Evolutionary conservation across 2,797 vertebrate species (phyloP).

Genomic region (Gallirallus australis): DNA sequence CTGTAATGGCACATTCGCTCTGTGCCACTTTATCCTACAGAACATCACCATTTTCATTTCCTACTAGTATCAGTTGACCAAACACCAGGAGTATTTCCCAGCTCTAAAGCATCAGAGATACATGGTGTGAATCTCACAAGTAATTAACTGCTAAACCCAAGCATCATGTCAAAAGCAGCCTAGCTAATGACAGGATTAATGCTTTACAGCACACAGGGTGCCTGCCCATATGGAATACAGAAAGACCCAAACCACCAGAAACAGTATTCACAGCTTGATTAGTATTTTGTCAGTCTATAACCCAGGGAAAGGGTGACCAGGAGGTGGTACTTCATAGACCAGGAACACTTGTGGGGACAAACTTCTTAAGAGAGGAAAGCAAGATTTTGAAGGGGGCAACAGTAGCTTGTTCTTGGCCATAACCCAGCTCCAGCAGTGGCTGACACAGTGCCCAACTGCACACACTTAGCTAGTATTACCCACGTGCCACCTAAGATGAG

Average conservation of each 20-base stretch:
- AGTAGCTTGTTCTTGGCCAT: background rate
- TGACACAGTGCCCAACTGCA: rapidly evolving
- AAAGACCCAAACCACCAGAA: background rate
- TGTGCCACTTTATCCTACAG: background rate
- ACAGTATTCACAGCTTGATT: background rate
- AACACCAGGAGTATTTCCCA: background rate
- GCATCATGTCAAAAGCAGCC: background rate
- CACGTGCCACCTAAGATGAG: rapidly evolving
- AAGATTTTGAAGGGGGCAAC: background rate
- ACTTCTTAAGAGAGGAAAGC: background rate
- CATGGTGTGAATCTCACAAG: rapidly evolving
- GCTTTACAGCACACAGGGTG: background rate
- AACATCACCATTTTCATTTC: too few relatives aligned
- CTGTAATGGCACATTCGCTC: background rate
- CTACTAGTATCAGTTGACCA: background rate
- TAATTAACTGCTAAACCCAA: background rate
- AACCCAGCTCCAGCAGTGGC: background rate
- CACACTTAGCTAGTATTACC: rapidly evolving
- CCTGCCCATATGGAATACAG: background rate
- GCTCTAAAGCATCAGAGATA: background rate
- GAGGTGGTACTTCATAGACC: background rate
- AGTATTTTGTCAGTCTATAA: rapidly evolving
- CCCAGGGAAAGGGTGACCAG: background rate
- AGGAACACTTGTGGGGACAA: rapidly evolving
- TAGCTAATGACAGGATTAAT: background rate